Evolutionary conservation across 2,888 invertebrate genomes (phyloP).

Genomic region (Aporophyla lueneburgensis): DNA sequence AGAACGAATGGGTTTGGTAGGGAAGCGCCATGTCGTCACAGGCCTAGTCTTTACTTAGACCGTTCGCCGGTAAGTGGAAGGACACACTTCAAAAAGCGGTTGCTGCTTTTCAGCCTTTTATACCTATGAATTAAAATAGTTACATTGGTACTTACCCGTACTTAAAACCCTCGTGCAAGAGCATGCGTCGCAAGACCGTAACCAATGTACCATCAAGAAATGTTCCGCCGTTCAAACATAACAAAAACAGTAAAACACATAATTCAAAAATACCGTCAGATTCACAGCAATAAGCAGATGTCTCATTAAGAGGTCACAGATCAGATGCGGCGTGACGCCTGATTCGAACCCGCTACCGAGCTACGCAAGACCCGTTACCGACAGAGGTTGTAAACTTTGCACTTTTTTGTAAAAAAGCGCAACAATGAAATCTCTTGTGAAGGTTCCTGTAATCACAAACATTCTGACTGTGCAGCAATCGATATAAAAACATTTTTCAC

Average conservation of each 20-base stretch:
- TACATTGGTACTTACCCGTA: too few species aligned
- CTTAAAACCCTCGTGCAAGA: too few species aligned
- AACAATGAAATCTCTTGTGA: background rate
- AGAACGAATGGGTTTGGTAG: too few species aligned
- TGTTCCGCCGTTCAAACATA: too few species aligned
- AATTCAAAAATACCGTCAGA: conserved; percentile 65
- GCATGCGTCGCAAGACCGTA: too few species aligned
- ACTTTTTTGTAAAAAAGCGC: background rate
- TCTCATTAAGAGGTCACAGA: conserved; percentile 84
- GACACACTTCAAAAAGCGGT: too few species aligned
- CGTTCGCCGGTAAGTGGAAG: too few species aligned
- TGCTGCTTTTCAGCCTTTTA: too few species aligned
- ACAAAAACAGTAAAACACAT: background rate
- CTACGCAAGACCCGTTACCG: conserved; percentile 81
- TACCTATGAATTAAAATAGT: too few species aligned
- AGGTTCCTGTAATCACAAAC: background rate
- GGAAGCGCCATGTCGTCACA: too few species aligned
- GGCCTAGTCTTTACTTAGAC: too few species aligned
- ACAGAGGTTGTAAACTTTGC: conserved; percentile 66
- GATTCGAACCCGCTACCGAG: conserved; percentile 82
- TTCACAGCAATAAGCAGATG: conserved; percentile 75
- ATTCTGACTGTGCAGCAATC: background rate
- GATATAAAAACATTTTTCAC: background rate
- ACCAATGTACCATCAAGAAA: too few species aligned
- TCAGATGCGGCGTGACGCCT: conserved; percentile 81